Conservation (phyloP, 2,113 vertebrate species). For the Entomyzon cyanotis region DNA sequence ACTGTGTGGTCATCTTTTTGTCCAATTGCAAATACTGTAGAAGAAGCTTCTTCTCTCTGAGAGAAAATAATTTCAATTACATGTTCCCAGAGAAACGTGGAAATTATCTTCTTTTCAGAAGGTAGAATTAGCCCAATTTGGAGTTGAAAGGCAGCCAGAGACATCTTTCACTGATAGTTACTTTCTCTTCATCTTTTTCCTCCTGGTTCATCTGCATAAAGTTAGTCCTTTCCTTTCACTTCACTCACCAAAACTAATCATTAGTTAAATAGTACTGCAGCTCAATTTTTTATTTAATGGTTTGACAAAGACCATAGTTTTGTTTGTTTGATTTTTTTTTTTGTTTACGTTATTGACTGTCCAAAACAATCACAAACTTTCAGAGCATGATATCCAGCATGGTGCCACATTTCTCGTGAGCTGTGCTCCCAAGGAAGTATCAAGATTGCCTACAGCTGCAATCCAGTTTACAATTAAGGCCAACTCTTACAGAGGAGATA, state of each 20-base stretch:
- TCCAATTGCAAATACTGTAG: conserved; percentile 69
- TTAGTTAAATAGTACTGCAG: not conserved
- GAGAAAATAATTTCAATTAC: conserved; percentile 79
- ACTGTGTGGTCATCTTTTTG: conserved; percentile 59
- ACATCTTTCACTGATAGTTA: conserved; percentile 66
- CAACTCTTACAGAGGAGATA: not conserved
- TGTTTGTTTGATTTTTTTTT: not conserved
- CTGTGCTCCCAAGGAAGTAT: not conserved
- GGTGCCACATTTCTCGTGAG: not conserved
- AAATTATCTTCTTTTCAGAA: conserved; percentile 81
- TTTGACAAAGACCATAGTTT: not conserved
- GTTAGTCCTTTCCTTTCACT: conserved; percentile 37
- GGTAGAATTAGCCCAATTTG: conserved; percentile 75
- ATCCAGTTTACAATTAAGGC: conserved; percentile 44
- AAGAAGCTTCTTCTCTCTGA: conserved; percentile 65
- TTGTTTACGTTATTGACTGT: not conserved
- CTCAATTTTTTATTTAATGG: not conserved
- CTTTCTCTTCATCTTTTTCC: not conserved
- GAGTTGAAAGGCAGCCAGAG: conserved; percentile 73
- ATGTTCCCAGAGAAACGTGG: conserved; percentile 71
- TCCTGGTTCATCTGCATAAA: conserved; percentile 49
- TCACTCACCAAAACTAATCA: not conserved
- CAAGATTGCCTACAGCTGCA: conserved; percentile 33
- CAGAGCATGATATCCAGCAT: conserved; percentile 3
- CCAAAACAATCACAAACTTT: conserved; percentile 6